Base-by-base conservation (phyloP, 1,140 invertebrate genomes). In the Berghia stephanieae region DNA sequence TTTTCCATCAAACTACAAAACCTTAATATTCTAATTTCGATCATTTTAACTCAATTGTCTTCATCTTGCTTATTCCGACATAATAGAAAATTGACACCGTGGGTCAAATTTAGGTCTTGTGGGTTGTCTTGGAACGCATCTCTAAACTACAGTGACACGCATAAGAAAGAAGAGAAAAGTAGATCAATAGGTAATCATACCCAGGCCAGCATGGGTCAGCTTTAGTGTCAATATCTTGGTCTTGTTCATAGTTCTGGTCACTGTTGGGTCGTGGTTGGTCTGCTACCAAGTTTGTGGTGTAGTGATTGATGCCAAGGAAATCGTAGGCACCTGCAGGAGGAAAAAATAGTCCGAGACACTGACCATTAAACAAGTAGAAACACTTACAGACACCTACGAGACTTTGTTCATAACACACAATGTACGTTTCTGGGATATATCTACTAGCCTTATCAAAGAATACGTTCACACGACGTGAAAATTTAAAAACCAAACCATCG, bases 231-330 rank as follows among this genome's bases (percentile, higher is more conserved):
- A 83, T 75, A 67, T 82, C 81, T 44, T 79, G 70, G 57, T 84
- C 83, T 18, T 79, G 63, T 55, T 80, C 74, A 49, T 83, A 83
- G 70, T 70, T 78, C 16, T 68, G 63, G 10, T 46, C 40, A 16
- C 78, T 81, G 27, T 80, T 40, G 0, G 83, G 69, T n/a, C 78
- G 68, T 0, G 73, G 79, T 34, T 75, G 69, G 68, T 80, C 36
- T 24, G 75, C 73, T 2, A 85, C 82, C 16, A 86, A 72, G 36
- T 82, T 78, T 3, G 85, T 84, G 3, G 87, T 88, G 78, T 89
- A 88, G 77, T 86, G 83, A 69, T 89, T 90, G 18, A 88, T 80
- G 42, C 84, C 86, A 46, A 88, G 82, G 57, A 87, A 86, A 77
- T 89, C 86, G 40, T 78, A 82, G 8, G 85, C 81, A 55, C 85